Percentiles rank a stretch among this genome's conserved stretches.
phyloP scores from a whole-genome alignment of 1,140 invertebrate genomes.

The Pachyrhynchus sulphureomaculatus region DNA sequence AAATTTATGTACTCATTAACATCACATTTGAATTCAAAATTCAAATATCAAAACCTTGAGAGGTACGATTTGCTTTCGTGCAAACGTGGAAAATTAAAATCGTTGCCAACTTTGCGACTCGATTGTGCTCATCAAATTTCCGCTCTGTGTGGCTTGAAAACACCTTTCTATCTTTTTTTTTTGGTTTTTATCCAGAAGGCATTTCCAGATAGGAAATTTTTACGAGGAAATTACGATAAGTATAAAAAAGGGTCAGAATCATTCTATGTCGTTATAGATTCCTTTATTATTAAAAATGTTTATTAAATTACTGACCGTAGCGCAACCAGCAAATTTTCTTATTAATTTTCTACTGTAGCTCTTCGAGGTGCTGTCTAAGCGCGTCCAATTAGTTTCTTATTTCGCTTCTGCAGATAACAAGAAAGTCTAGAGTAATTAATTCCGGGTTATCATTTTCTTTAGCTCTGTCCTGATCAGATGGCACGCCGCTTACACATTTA shows the following conservation, averaged over 20 bases:
- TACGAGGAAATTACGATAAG: background rate
- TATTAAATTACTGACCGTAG: too few species aligned
- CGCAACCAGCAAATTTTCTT: too few species aligned
- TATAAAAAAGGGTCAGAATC: background rate
- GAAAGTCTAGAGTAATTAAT: too few species aligned
- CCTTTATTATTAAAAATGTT: too few species aligned
- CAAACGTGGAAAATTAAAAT: conserved; percentile 22
- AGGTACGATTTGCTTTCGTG: conserved; percentile 10
- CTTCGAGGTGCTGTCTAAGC: too few species aligned
- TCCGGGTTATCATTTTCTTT: too few species aligned
- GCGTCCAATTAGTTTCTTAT: too few species aligned
- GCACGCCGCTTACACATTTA: too few species aligned
- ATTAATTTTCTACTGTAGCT: too few species aligned
- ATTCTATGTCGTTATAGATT: background rate
- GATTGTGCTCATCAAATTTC: conserved; percentile 22
- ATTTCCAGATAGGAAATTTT: background rate
- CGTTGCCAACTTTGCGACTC: conserved; percentile 8
- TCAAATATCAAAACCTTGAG: conserved; percentile 17
- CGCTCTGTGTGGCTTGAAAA: conserved; percentile 12
- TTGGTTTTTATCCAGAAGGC: background rate
- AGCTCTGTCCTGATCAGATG: too few species aligned
- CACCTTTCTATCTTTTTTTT: conserved; percentile 10
- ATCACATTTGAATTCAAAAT: background rate
- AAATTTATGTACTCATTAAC: too few species aligned
- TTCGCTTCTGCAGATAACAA: too few species aligned